Conservation (phyloP, 2,113 vertebrate genomes). For the Oncorhynchus tshawytscha region DNA sequence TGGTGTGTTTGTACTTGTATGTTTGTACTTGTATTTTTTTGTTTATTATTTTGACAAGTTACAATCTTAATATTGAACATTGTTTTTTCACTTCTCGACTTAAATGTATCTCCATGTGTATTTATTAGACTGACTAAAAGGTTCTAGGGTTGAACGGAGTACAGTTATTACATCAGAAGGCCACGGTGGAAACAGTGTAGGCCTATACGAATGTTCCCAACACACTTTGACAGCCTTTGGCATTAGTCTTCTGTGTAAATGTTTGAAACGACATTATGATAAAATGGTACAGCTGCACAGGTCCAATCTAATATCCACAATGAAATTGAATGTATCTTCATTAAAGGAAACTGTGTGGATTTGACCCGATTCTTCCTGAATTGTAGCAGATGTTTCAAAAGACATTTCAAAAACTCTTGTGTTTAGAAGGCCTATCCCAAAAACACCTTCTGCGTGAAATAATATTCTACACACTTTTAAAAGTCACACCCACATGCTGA, state of each 20-base stretch:
- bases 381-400: slow-evolving; percentile 35
- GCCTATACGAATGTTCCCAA: slow-evolving; percentile 38
- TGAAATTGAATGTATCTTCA: slow-evolving; percentile 81
- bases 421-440: no score
- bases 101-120: slow-evolving; percentile 61
- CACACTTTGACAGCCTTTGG: slow-evolving; percentile 56
- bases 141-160: slow-evolving; percentile 72
- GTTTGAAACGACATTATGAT: slow-evolving; percentile 52
- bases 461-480: background rate
- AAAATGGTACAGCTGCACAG: slow-evolving; percentile 62
- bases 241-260: slow-evolving; percentile 45
- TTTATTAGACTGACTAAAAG: slow-evolving; percentile 73
- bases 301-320: slow-evolving; percentile 74
- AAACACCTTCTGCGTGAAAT: no score
- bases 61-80: slow-evolving; percentile 49
- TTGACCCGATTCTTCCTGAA: slow-evolving; percentile 49
- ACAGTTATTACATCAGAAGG: slow-evolving; percentile 56
- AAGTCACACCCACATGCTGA: background rate
- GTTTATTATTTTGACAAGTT: slow-evolving; percentile 63
- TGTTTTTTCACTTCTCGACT: slow-evolving; percentile 57
- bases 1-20: slow-evolving; percentile 57
- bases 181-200: slow-evolving; percentile 40
- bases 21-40: slow-evolving; percentile 58
- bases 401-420: background rate
- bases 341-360: slow-evolving; percentile 67